Conservation (phyloP, 2,113 vertebrate genomes). For the Archocentrus centrarchus region DNA sequence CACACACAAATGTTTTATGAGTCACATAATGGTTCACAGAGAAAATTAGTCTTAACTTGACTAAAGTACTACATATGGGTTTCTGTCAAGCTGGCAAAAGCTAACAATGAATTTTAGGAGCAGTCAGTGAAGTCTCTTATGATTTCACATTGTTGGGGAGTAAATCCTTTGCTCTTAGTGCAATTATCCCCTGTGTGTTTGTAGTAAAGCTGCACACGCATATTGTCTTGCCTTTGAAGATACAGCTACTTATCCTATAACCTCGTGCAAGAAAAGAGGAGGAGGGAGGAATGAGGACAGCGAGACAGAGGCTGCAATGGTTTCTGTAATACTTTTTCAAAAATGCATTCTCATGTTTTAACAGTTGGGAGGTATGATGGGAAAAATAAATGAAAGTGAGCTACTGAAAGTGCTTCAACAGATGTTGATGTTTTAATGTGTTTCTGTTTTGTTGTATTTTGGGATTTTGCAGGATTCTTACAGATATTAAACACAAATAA, state of each 20-base stretch:
- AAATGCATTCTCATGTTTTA: conserved; percentile 42
- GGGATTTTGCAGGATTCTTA: conserved; percentile 53
- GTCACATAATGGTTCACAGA: conserved; percentile 39
- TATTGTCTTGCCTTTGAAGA: conserved; percentile 62
- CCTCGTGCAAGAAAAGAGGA: conserved; percentile 21
- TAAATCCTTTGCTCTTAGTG: conserved; percentile 53
- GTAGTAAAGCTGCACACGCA: conserved; percentile 61
- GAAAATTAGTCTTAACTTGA: conserved; percentile 50
- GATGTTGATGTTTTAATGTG: conserved; percentile 44
- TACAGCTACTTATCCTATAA: conserved; percentile 53
- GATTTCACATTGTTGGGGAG: conserved; percentile 44
- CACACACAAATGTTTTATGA: conserved; percentile 40
- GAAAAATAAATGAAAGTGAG: conserved; percentile 18
- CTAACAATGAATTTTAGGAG: conserved; percentile 12
- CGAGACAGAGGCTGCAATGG: background rate
- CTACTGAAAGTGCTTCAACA: conserved; percentile 36
- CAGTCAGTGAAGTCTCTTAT: conserved; percentile 28
- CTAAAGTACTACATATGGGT: conserved; percentile 10
- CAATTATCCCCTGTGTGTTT: conserved; percentile 66
- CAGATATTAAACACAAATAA: conserved; percentile 75
- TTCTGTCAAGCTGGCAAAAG: conserved; percentile 15
- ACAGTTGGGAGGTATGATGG: conserved; percentile 1
- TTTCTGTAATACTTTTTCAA: background rate
- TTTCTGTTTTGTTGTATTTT: conserved; percentile 57
- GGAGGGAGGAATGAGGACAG: background rate